Evolutionary conservation across 2,888 invertebrate genomes (phyloP).

Genomic region (Pasiphila rectangulata): DNA sequence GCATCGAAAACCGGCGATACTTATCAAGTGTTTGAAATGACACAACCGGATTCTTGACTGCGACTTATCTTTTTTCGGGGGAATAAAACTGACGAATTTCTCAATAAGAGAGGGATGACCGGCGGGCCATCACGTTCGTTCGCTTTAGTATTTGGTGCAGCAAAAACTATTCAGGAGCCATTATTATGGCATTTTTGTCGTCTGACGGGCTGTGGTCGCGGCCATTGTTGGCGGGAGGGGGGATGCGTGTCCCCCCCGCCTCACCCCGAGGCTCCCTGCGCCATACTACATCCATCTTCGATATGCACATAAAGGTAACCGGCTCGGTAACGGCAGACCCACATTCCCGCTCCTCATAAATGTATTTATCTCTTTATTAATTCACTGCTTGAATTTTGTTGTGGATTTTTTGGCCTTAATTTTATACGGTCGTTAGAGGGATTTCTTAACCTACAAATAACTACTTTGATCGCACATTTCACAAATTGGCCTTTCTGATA

Average conservation of each 20-base stretch:
- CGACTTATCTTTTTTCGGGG: constrained; percentile 64
- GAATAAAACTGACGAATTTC: constrained; percentile 81
- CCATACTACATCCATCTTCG: constrained; percentile 76
- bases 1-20: constrained; percentile 73
- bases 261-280: constrained; percentile 41
- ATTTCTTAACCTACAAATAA: neutral
- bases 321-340: constrained; percentile 76
- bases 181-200: constrained; percentile 82
- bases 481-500: too few species aligned
- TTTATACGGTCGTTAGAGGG: constrained; percentile 23
- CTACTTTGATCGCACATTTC: too few species aligned
- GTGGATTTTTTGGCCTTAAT: constrained; percentile 43
- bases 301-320: constrained; percentile 80
- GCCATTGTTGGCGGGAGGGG: constrained; percentile 66
- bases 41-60: constrained; percentile 76
- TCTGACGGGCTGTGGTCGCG: constrained; percentile 77
- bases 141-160: constrained; percentile 75
- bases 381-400: constrained; percentile 73
- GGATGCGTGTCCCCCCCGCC: constrained; percentile 40
- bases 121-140: constrained; percentile 73
- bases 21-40: constrained; percentile 82
- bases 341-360: constrained; percentile 78
- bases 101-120: constrained; percentile 79
- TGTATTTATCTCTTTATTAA: constrained; percentile 81
- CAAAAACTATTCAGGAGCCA: constrained; percentile 79